phyloP scores from a whole-genome alignment of 1,140 invertebrate species.

The Drosophila paulistorum region DNA sequence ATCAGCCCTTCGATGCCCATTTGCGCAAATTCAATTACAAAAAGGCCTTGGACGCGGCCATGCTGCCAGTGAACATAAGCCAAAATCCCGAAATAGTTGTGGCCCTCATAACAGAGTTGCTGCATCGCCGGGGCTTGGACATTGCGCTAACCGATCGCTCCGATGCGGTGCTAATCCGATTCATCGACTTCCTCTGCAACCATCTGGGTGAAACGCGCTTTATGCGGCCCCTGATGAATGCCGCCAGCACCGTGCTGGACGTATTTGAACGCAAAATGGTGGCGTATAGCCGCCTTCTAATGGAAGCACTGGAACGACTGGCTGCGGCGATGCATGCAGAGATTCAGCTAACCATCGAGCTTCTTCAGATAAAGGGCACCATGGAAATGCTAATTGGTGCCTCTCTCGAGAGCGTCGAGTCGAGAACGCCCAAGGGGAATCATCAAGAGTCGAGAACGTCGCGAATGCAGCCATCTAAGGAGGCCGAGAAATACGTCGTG shows the following conservation, averaged over 20 bases:
- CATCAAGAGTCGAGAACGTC: slow-evolving; percentile 30
- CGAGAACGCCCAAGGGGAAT: not conserved
- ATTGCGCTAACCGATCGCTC: slow-evolving; percentile 88
- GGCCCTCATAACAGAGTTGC: slow-evolving; percentile 92
- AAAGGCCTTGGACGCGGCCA: slow-evolving; percentile 90
- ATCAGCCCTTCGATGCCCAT: slow-evolving; percentile 87
- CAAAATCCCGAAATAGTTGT: slow-evolving; percentile 91
- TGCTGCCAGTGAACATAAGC: slow-evolving; percentile 85
- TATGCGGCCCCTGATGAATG: slow-evolving; percentile 88
- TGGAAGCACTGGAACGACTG: slow-evolving; percentile 86
- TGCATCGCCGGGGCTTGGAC: slow-evolving; percentile 88
- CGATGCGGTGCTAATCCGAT: slow-evolving; percentile 86
- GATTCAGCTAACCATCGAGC: slow-evolving; percentile 86
- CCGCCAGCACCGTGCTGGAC: slow-evolving; percentile 89
- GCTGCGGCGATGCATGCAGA: slow-evolving; percentile 87
- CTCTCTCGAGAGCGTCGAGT: slow-evolving; percentile 77
- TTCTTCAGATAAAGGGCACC: slow-evolving; percentile 88
- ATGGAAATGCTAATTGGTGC: slow-evolving; percentile 87
- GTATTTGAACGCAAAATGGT: slow-evolving; percentile 85
- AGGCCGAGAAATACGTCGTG: slow-evolving; percentile 54
- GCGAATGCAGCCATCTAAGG: slow-evolving; percentile 54
- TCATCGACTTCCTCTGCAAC: slow-evolving; percentile 91
- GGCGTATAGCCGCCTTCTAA: slow-evolving; percentile 83
- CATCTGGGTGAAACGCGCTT: slow-evolving; percentile 90
- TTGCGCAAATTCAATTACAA: slow-evolving; percentile 92